These are phyloP conservation scores for Echiichthys vipera DNA, from an alignment of 2,797 vertebrate species.

Conservation along the genomic window DNA sequence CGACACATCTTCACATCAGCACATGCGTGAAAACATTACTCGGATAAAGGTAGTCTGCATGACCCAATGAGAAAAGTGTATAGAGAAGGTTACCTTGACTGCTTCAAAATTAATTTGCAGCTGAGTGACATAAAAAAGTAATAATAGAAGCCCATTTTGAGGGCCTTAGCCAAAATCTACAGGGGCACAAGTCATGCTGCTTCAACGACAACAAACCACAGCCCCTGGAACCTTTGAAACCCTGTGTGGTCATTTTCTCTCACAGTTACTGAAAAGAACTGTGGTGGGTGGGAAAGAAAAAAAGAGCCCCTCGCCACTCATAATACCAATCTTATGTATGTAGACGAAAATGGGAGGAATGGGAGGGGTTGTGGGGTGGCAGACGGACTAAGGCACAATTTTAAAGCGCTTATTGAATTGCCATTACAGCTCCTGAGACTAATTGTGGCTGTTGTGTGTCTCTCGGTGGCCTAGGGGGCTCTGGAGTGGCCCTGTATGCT, in stretches of 20 bases:
- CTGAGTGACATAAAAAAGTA: slow-evolving; percentile 67
- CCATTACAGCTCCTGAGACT: slow-evolving; percentile 85
- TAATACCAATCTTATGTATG: slow-evolving; percentile 85
- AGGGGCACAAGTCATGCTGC: slow-evolving; percentile 82
- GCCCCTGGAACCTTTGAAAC: slow-evolving; percentile 81
- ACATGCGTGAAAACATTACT: background rate
- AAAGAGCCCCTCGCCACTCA: slow-evolving; percentile 77
- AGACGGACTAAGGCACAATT: slow-evolving; percentile 78
- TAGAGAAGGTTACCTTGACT: slow-evolving; percentile 59
- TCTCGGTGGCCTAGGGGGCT: slow-evolving; percentile 81
- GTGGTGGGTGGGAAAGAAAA: slow-evolving; percentile 81
- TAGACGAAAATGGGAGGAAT: slow-evolving; percentile 75
- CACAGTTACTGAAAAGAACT: slow-evolving; percentile 80
- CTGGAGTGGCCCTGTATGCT: slow-evolving; percentile 84
- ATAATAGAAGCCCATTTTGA: slow-evolving; percentile 70
- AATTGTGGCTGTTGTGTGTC: slow-evolving; percentile 85
- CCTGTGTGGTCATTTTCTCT: slow-evolving; percentile 84
- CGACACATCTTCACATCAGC: background rate
- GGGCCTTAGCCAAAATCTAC: slow-evolving; percentile 72
- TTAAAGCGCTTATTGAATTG: slow-evolving; percentile 85
- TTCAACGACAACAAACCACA: slow-evolving; percentile 77
- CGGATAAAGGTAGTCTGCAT: slow-evolving; percentile 10
- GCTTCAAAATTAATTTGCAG: slow-evolving; percentile 63
- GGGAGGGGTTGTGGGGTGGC: slow-evolving; percentile 71
- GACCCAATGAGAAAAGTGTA: slow-evolving; percentile 35